Conservation (phyloP, 2,113 vertebrate species). For the Apus apus region DNA sequence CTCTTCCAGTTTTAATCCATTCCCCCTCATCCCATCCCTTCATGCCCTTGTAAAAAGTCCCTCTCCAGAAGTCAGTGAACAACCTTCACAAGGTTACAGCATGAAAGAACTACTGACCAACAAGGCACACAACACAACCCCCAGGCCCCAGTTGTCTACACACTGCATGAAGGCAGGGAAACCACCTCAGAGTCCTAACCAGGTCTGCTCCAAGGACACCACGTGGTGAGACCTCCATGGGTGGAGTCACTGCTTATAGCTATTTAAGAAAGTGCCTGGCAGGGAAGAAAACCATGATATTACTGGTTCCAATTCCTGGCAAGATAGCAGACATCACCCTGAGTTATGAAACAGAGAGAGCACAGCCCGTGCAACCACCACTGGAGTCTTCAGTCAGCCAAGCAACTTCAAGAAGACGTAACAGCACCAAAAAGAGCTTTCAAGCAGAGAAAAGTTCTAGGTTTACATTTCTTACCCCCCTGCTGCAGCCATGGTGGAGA, state of each 20-base stretch:
- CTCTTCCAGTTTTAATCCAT: no score
- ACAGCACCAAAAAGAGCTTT: not conserved
- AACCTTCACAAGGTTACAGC: not conserved
- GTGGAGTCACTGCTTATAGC: not conserved
- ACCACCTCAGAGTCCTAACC: accelerated
- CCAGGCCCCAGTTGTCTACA: not conserved
- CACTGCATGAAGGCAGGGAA: accelerated
- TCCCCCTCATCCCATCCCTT: no score
- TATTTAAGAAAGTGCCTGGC: accelerated
- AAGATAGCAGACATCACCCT: not conserved
- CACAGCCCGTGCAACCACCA: not conserved
- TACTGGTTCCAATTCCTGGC: not conserved
- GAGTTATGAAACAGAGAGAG: not conserved
- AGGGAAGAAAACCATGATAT: not conserved
- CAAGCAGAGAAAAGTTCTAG: not conserved
- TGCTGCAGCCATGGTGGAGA: not conserved
- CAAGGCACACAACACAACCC: not conserved
- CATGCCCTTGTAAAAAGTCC: no score
- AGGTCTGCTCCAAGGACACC: accelerated
- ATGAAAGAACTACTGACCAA: not conserved
- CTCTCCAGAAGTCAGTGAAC: not conserved
- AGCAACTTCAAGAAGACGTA: not conserved
- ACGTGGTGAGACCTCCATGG: accelerated
- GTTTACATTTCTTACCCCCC: not conserved
- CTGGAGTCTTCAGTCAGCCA: not conserved